Conservation (phyloP, 2,888 invertebrate genomes). For the Sialis fuliginosa region DNA sequence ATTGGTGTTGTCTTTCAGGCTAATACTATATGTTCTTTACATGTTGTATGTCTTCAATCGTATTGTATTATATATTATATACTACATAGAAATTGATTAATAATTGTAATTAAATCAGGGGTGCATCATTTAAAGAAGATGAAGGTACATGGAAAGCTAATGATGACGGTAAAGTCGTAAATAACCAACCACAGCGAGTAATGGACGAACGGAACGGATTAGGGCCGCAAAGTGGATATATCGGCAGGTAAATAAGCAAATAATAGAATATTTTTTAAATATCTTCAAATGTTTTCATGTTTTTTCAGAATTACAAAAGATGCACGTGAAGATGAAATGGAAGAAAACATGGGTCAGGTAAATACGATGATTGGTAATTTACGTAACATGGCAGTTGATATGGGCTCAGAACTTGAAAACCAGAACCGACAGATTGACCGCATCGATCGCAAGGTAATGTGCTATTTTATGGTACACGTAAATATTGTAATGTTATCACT, state of each 20-base stretch:
- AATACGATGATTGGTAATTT: constrained; percentile 96
- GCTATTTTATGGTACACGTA: background rate
- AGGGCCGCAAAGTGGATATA: constrained; percentile 85
- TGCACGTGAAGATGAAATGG: constrained; percentile 98
- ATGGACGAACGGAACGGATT: constrained; percentile 89
- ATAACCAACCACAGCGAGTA: constrained; percentile 85
- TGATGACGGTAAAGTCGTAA: constrained; percentile 95
- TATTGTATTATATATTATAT: too few relatives aligned
- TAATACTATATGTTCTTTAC: too few relatives aligned
- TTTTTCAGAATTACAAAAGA: constrained; percentile 82
- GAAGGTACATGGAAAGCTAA: constrained; percentile 98
- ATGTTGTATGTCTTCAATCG: too few relatives aligned
- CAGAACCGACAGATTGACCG: constrained; percentile 96
- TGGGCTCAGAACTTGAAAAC: constrained; percentile 95
- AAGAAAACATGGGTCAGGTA: constrained; percentile 95
- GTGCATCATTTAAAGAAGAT: constrained; percentile 82
- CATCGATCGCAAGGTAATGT: constrained; percentile 88
- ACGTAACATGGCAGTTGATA: constrained; percentile 99
- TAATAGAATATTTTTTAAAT: too few relatives aligned
- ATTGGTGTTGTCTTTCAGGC: constrained; percentile 11
- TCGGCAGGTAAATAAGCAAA: constrained; percentile 45
- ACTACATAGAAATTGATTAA: too few relatives aligned
- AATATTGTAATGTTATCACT: too few relatives aligned
- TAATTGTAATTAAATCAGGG: constrained; percentile 27
- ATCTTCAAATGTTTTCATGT: background rate